Conservation (phyloP, 2,888 invertebrate genomes). For the Cyclophora punctaria region DNA sequence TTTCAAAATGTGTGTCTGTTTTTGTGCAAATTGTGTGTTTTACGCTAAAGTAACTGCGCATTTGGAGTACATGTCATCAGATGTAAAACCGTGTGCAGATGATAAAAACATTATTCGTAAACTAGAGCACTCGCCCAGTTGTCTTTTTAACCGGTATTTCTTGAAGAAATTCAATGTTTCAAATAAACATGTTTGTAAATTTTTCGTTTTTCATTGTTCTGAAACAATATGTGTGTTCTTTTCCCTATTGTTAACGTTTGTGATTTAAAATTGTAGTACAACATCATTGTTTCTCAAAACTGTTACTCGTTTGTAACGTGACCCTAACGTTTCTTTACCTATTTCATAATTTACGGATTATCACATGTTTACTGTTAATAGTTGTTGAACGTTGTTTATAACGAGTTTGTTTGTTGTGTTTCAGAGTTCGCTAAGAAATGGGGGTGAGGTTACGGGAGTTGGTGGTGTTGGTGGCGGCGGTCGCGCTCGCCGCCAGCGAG, state of each 20-base stretch:
- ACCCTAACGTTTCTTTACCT: conserved; percentile 24
- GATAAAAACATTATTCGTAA: conserved; percentile 1
- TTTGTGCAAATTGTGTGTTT: conserved; percentile 2
- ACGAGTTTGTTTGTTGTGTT: conserved; percentile 32
- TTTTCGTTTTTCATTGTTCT: conserved; percentile 22
- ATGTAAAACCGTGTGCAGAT: conserved; percentile 2
- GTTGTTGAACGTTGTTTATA: conserved; percentile 14
- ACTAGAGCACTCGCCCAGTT: no score
- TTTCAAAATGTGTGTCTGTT: not conserved
- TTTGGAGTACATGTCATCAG: no score
- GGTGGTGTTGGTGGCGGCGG: conserved; percentile 65
- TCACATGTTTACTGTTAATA: conserved; percentile 16
- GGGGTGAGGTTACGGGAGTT: conserved; percentile 69
- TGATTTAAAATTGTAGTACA: conserved; percentile 29
- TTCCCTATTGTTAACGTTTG: conserved; percentile 33
- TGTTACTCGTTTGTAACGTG: conserved; percentile 38
- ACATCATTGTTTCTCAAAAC: conserved; percentile 41
- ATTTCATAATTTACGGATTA: conserved; percentile 32
- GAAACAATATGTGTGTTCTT: conserved; percentile 25
- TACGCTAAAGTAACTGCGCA: no score
- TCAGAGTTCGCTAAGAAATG: conserved; percentile 70
- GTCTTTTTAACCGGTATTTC: no score
- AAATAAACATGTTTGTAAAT: conserved; percentile 1
- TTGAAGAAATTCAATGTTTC: not conserved
- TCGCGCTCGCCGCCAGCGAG: conserved; percentile 56